Evolutionary conservation across 2,113 vertebrate genomes (phyloP).

Genomic region (Megaleporinus macrocephalus): DNA sequence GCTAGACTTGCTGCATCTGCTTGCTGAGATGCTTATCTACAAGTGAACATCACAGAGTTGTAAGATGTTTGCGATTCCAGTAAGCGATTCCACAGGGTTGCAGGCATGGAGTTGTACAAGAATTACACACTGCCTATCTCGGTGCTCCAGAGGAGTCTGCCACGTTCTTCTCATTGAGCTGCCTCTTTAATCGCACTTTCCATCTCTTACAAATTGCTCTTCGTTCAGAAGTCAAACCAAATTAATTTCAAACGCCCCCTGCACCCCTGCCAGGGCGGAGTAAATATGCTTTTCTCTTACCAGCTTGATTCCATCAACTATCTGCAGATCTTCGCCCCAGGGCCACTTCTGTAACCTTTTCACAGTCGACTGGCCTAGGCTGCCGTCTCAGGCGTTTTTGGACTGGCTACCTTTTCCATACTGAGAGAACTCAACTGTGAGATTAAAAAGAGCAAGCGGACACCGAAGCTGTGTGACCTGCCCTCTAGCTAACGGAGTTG

Average conservation of each 20-base stretch:
- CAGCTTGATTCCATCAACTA: neutral
- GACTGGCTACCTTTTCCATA: conserved; percentile 18
- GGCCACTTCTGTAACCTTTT: conserved; percentile 39
- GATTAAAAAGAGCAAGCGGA: conserved; percentile 46
- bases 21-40: neutral
- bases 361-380: conserved; percentile 26
- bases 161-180: neutral
- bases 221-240: conserved; percentile 1
- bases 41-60: neutral
- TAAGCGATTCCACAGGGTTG: neutral
- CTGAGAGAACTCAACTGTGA: conserved; percentile 54
- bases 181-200: neutral
- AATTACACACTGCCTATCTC: neutral
- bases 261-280: neutral
- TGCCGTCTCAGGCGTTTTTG: conserved; percentile 15
- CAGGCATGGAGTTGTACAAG: neutral
- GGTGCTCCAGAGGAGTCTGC: neutral
- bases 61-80: neutral
- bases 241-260: conserved; percentile 4
- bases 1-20: neutral
- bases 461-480: conserved; percentile 40
- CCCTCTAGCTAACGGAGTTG: conserved; percentile 35
- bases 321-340: conserved; percentile 2
- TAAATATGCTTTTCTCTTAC: neutral
- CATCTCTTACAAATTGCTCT: neutral